These are phyloP conservation scores for Nudaria mundana DNA, from an alignment of 2,888 invertebrate genomes.

Conservation along the genomic window DNA sequence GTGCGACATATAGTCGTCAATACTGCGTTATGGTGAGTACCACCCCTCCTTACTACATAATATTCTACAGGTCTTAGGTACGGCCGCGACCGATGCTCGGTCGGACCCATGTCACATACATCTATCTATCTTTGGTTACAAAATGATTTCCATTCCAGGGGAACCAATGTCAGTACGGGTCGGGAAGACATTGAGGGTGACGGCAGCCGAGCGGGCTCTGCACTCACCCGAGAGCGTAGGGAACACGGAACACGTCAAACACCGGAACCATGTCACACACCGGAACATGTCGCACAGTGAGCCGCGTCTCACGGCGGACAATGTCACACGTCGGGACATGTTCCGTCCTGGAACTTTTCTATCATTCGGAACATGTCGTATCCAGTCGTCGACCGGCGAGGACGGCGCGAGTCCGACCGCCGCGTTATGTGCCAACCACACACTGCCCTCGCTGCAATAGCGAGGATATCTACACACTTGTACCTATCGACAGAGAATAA, in stretches of 20 bases:
- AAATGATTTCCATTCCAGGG: conserved; percentile 46
- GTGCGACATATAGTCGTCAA: conserved; percentile 69
- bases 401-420: conserved; percentile 16
- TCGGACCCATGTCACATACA: too few relatives aligned
- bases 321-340: conserved; percentile 1
- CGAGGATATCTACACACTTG: conserved; percentile 34
- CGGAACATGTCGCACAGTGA: conserved; percentile 2
- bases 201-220: conserved; percentile 35
- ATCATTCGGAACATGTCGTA: conserved; percentile 8
- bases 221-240: conserved; percentile 42
- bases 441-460: conserved; percentile 30
- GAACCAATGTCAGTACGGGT: conserved; percentile 75
- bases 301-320: conserved; percentile 1
- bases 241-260: conserved; percentile 32
- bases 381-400: conserved; percentile 9
- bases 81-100: neutral
- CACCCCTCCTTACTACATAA: neutral
- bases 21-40: conserved; percentile 52
- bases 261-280: conserved; percentile 4
- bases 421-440: conserved; percentile 37
- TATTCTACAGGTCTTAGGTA: neutral
- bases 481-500: conserved; percentile 34
- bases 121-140: neutral
- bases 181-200: conserved; percentile 71
- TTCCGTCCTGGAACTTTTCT: neutral